Base-by-base conservation (phyloP, 1,140 invertebrate species). In the Prorops nasuta region DNA sequence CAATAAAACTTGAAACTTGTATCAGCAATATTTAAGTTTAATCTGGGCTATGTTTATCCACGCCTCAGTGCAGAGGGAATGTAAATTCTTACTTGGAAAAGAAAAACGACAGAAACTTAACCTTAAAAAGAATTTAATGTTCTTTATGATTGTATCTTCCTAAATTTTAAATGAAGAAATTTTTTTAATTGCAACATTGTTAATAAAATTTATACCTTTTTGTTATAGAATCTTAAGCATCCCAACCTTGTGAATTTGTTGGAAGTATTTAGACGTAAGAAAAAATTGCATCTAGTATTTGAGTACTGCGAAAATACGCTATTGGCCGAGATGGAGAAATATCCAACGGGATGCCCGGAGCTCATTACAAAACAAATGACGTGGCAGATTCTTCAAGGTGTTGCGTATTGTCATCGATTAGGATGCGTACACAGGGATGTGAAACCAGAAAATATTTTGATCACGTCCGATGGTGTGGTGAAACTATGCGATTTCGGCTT, bases 401-500 rank as follows among this genome's bases (percentile, higher is more conserved):
- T 99, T 2, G 88, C 90, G 22, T 99, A 98, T 78, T 98, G 96
- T 75, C 97, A 99, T 76, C 84, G 90, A 39, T 89, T 98, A 66
- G 96, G 96, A 71, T 96, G 94, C 71, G 94, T 98, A 64, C 95
- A 98, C 69, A 84, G 95, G 28, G 96, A 98, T 72, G 94, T 99
- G 1, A 98, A 99, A 72, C 97, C 97, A 2, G 97, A 99, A 81
- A 99, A 99, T 73, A 98, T 99, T 51, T 79, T 99, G 14, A 84
- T 99, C n/a, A 98, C 94, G 12, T 82, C 85, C 34, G 86, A 92
- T 46, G 94, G 95, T 0, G 87, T 97, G 19, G 93, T 99, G 14
- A 99, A 99, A 78, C 80, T 99, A 0, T 98, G 96, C 67, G 97
- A 99, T 72, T 99, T 99, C 77, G 97, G 97, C 18, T 99, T 99